These are phyloP conservation scores for Pseudomugil tenellus DNA, from an alignment of 2,797 vertebrate genomes.

Conservation along the genomic window DNA sequence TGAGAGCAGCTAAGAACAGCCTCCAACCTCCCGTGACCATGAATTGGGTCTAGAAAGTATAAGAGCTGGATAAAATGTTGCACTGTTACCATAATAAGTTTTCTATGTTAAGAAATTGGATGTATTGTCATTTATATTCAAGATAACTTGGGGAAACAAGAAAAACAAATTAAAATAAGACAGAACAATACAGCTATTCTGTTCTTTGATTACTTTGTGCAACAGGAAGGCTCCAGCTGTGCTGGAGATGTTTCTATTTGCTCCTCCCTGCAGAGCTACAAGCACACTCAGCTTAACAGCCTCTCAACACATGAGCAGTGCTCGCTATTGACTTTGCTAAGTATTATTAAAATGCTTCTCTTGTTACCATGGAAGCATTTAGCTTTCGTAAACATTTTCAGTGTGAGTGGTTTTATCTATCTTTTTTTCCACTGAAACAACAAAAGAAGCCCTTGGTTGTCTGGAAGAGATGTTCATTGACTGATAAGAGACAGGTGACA, in stretches of 20 bases:
- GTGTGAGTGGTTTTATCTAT: conserved; percentile 1
- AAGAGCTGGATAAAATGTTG: too few species aligned
- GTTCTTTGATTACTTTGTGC: conserved; percentile 14
- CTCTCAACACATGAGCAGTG: conserved; percentile 34
- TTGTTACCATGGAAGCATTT: conserved; percentile 38
- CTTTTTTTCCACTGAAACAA: neutral
- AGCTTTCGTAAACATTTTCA: conserved; percentile 40
- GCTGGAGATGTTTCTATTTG: conserved; percentile 41
- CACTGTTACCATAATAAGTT: too few species aligned
- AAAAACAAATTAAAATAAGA: neutral
- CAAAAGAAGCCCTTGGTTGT: conserved; percentile 43
- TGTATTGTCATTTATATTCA: neutral
- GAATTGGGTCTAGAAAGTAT: too few species aligned
- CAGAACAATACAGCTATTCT: conserved; percentile 19
- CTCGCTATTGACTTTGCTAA: conserved; percentile 24
- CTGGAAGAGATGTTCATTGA: conserved; percentile 31
- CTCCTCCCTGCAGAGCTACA: conserved; percentile 42
- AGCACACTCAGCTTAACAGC: conserved; percentile 41
- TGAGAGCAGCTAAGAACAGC: too few species aligned
- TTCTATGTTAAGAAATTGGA: too few species aligned
- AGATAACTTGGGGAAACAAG: neutral
- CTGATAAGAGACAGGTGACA: conserved; percentile 1
- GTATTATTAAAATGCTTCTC: conserved; percentile 21
- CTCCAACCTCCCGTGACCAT: too few species aligned
- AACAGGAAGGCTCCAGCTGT: conserved; percentile 32